A percentile compares a stretch with the other conserved stretches of the same genome.
These are phyloP conservation scores for Tarsius wallacei DNA, from an alignment of 2,797 vertebrate species.

Conservation along the genomic window DNA sequence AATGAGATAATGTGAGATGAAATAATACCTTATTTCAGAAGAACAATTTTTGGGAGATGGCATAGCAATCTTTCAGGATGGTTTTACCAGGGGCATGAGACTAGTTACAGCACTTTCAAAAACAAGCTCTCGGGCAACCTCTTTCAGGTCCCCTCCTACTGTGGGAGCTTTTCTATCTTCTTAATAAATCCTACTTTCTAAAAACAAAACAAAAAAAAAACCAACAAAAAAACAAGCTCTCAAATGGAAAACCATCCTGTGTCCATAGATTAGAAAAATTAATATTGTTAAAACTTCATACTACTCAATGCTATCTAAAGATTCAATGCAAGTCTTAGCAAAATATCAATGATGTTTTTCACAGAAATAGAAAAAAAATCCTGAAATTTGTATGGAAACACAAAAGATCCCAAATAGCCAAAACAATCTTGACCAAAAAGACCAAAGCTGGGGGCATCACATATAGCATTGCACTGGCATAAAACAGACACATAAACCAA, in stretches of 20 bases:
- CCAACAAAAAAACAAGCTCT: slow-evolving; percentile 5
- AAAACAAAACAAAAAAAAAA: no score
- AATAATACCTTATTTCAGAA: slow-evolving; percentile 41
- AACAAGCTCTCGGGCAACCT: neutral
- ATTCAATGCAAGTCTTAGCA: neutral
- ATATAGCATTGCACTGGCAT: neutral
- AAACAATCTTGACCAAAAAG: neutral
- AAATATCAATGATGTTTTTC: neutral
- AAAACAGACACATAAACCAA: neutral
- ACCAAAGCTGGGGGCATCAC: neutral
- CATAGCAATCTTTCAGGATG: neutral
- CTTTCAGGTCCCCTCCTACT: no score
- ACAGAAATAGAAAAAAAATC: neutral
- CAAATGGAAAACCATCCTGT: neutral
- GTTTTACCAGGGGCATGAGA: neutral
- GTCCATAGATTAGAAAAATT: neutral
- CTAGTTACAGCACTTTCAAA: neutral
- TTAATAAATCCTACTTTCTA: no score
- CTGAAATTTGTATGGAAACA: neutral
- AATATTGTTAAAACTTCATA: neutral
- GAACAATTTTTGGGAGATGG: neutral
- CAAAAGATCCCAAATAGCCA: neutral
- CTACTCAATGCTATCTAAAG: neutral
- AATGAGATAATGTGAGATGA: slow-evolving; percentile 9
- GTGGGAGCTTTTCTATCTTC: no score